These are phyloP conservation scores for Nerophis lumbriciformis DNA, from an alignment of 2,113 vertebrate species.

Conservation along the genomic window DNA sequence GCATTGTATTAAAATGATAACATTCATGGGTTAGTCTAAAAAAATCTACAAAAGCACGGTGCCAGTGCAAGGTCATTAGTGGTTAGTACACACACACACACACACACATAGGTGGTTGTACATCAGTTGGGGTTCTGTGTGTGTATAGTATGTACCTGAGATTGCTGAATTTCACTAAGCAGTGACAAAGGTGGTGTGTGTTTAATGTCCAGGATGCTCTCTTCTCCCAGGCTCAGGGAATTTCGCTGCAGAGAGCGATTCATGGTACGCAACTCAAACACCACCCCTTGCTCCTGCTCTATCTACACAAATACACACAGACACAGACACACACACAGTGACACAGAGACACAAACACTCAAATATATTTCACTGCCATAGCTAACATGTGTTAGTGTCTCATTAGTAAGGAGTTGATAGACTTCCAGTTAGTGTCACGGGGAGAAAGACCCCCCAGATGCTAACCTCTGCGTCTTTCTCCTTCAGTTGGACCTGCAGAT, in stretches of 20 bases:
- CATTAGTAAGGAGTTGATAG: conserved; percentile 22
- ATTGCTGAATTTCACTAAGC: conserved; percentile 74
- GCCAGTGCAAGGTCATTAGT: conserved; percentile 3
- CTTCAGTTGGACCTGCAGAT: conserved; percentile 57
- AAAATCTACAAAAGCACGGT: neutral
- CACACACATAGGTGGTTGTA: neutral
- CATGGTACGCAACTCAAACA: conserved; percentile 73
- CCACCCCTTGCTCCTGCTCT: conserved; percentile 72
- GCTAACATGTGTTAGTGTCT: conserved; percentile 17
- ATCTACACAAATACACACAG: conserved; percentile 50
- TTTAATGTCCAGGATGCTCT: conserved; percentile 55
- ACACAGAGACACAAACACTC: conserved; percentile 1
- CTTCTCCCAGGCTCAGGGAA: conserved; percentile 64
- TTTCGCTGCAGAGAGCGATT: conserved; percentile 69
- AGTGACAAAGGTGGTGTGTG: conserved; percentile 68
- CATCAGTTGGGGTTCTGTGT: neutral
- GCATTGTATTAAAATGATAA: neutral
- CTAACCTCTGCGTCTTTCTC: conserved; percentile 73
- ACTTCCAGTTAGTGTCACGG: neutral
- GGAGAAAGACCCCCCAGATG: neutral
- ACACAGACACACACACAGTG: conserved; percentile 4
- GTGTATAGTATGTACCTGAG: conserved; percentile 61
- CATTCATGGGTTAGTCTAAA: neutral
- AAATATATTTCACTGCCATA: neutral
- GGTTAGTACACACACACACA: conserved; percentile 11